These are phyloP conservation scores for Urocynchramus pylzowi DNA, from an alignment of 2,113 vertebrate genomes.

Conservation along the genomic window DNA sequence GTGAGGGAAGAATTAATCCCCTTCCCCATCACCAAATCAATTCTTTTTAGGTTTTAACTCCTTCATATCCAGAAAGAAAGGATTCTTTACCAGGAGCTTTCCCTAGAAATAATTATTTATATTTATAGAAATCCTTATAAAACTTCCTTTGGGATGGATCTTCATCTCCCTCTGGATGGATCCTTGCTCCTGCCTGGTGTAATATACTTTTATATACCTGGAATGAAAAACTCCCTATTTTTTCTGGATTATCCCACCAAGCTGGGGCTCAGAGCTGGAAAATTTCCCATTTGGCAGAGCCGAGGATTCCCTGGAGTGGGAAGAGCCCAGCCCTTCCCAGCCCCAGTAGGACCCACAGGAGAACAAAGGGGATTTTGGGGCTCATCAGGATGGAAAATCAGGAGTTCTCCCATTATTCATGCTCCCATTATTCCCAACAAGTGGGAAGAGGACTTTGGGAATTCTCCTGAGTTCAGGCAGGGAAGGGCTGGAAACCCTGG, in stretches of 20 bases:
- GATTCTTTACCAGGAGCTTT: accelerated
- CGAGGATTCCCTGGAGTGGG: neutral
- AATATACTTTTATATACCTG: neutral
- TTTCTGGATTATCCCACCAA: neutral
- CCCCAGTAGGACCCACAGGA: neutral
- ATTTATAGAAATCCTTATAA: neutral
- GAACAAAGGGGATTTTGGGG: neutral
- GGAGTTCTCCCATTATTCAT: neutral
- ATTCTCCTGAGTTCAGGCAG: neutral
- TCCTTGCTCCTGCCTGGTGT: neutral
- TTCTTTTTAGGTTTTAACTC: neutral
- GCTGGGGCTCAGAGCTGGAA: neutral
- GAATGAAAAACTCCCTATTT: accelerated
- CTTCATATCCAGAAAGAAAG: neutral
- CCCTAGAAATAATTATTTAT: neutral
- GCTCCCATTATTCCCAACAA: neutral
- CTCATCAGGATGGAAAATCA: neutral
- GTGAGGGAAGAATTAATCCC: neutral
- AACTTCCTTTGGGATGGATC: neutral
- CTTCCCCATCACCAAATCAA: neutral
- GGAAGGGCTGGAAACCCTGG: neutral
- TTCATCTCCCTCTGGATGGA: neutral
- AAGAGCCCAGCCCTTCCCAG: neutral
- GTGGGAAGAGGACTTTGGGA: neutral
- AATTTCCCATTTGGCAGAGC: neutral